Conservation (phyloP, 1,140 invertebrate species). For the Chlorops oryzae region DNA sequence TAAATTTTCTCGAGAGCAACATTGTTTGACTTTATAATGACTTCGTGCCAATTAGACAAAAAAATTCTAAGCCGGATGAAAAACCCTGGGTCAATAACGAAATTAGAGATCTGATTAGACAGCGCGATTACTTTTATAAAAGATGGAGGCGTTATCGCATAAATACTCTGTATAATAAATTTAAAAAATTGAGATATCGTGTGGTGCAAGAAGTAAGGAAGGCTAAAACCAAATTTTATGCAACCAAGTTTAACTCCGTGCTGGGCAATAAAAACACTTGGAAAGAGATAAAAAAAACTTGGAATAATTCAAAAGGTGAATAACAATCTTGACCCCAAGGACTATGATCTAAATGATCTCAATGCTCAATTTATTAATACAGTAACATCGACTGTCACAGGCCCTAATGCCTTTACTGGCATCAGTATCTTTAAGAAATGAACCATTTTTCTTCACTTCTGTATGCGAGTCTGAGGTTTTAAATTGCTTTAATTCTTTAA, state of each 20-base stretch:
- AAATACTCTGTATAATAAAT: not conserved
- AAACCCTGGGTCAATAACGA: not conserved
- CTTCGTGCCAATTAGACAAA: not conserved
- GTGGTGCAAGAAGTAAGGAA: not conserved
- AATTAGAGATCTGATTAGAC: not conserved
- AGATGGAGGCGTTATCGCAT: not conserved
- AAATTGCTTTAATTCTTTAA: no score
- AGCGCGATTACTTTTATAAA: not conserved
- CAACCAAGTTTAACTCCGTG: not conserved
- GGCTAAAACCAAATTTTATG: not conserved
- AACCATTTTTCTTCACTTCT: no score
- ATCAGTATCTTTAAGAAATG: no score
- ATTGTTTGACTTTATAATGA: not conserved
- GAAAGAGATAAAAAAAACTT: no score
- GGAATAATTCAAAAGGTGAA: no score
- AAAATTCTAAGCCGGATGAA: not conserved
- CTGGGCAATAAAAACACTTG: not conserved
- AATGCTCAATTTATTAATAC: no score
- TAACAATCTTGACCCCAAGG: no score
- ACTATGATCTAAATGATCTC: no score
- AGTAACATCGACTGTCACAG: no score
- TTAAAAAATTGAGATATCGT: not conserved
- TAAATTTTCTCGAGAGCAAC: not conserved
- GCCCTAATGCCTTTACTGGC: no score
- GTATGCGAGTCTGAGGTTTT: no score